Evolutionary conservation across 2,797 vertebrate genomes (phyloP), one percentile per base, ranked within the genome.

Genomic region (Nyctalus aviator): DNA sequence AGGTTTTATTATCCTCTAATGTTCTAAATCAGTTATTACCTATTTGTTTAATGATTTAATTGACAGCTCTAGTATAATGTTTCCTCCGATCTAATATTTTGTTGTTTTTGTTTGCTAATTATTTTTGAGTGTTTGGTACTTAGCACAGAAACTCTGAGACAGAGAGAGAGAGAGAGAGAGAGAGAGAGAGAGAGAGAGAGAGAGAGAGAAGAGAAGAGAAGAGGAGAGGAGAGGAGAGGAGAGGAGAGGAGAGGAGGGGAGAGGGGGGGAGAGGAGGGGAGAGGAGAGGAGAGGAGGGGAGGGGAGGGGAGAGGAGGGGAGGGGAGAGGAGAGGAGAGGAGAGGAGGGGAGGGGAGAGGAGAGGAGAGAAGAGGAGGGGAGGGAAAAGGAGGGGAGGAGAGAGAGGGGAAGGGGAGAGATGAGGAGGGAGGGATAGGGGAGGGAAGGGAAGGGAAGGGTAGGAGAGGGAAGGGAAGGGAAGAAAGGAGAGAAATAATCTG

Each of bases 251-350:
- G 55, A 48, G 15, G 48, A 41, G 50, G 27, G 57, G 2, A 59
- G 57, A 10, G 10, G 11, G 3, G 4, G 2, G 23, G 23, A 21
- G 6, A 8, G 20, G 3, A 3, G 55, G 6, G 4, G 8, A 3
- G 4, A 3, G 21, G 10, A 1, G 8, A 20, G 8, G 7, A 4
- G 21, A 3, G 3, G 8, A 4, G 4, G 8, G 9, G 10, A 3
- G 5, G 4, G 21, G 1, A 10, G 21, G 3, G 9, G 5, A 25
- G 23, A 12, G 18, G 2, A 18, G 35, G 57, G 0, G 30, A 12
- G 8, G 15, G 17, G 21, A 4, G 13, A 53, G 21, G 27, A 37
- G 37, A 37, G 37, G 5, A 37, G 37, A 37, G 37, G 5, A 37
- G 37, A 37, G 37, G 5, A 37, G 37, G 5, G 37, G 5, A 37